Base-by-base conservation (phyloP, 1,140 invertebrate species). In the Lineus longissimus region DNA sequence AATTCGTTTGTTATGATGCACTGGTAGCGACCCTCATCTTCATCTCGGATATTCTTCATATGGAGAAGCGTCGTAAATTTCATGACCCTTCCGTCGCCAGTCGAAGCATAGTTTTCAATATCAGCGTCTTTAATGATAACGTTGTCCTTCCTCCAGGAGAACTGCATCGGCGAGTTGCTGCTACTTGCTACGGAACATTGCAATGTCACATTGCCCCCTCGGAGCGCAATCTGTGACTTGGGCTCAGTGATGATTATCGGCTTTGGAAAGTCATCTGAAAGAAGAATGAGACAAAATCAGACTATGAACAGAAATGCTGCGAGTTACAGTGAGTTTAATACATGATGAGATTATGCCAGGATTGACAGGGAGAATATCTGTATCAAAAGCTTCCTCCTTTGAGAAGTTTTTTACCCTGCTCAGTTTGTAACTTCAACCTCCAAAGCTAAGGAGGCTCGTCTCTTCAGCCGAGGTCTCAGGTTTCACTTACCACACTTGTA, bases 121-220 rank as follows among this genome's bases (percentile, higher is more conserved):
- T 70, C 55, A 9, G 60, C 67, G 43, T 74, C 65, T 11, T 64
- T 63, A 19, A 76, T 31, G 4, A 70, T 17, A 41, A 88, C 83
- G 81, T 94, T 93, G 73, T 96, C 91, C 76, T 91, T 92, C 72
- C 89, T 91, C 94, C 94, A 97, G 55, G 87, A 85, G 76, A 96
- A 92, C 62, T 84, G 86, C 76, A 91, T 88, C 58, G 85, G 85
- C 25, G 74, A 70, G n/a, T 70, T 63, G 11, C 84, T 86, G 54
- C 86, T 85, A 61, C 86, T 85, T 11, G 84, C 85, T n/a, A 92
- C 92, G 65, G 87, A 86, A 82, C 94, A 97, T 59, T 86, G 83
- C 51, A 97, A 78, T 19, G 87, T 89, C 9, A 93, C 87, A 72
- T 94, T 92, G 31, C 88, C 87, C 11, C 91, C 92, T 80, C 91